A percentile compares a stretch with the other conserved stretches of the same genome.
Conservation (phyloP, 2,888 invertebrate species). For the Cheilosia vulpina region DNA sequence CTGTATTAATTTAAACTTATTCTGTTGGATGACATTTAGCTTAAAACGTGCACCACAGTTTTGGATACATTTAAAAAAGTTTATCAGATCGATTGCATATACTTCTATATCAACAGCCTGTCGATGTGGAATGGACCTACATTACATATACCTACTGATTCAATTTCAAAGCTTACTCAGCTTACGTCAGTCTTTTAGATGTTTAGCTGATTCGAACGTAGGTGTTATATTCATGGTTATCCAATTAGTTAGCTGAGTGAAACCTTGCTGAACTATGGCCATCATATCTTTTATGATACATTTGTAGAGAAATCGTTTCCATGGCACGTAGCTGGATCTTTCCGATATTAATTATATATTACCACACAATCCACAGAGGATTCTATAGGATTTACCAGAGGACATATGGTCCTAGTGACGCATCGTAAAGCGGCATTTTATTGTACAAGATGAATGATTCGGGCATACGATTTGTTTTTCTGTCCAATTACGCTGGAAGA, state of each 20-base stretch:
- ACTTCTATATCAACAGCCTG: background rate
- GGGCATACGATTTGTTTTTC: no score
- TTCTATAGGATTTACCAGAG: no score
- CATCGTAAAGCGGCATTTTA: no score
- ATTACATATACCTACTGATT: background rate
- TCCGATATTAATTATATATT: no score
- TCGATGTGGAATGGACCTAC: background rate
- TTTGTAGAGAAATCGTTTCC: constrained; percentile 30
- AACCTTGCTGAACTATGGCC: background rate
- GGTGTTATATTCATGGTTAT: constrained; percentile 48
- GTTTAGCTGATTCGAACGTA: constrained; percentile 18
- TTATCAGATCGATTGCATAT: background rate
- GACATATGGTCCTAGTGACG: no score
- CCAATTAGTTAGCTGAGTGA: constrained; percentile 27
- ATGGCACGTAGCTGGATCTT: background rate
- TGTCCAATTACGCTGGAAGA: no score
- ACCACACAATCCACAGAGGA: no score
- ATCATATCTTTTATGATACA: constrained; percentile 11
- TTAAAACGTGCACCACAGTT: constrained; percentile 39
- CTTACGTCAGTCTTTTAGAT: constrained; percentile 27
- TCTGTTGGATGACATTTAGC: background rate
- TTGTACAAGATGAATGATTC: no score
- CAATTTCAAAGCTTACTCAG: constrained; percentile 4
- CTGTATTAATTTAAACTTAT: constrained; percentile 5
- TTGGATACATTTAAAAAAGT: constrained; percentile 8